Conservation (phyloP, 2,888 invertebrate genomes). For the Melinaea menophilus region DNA sequence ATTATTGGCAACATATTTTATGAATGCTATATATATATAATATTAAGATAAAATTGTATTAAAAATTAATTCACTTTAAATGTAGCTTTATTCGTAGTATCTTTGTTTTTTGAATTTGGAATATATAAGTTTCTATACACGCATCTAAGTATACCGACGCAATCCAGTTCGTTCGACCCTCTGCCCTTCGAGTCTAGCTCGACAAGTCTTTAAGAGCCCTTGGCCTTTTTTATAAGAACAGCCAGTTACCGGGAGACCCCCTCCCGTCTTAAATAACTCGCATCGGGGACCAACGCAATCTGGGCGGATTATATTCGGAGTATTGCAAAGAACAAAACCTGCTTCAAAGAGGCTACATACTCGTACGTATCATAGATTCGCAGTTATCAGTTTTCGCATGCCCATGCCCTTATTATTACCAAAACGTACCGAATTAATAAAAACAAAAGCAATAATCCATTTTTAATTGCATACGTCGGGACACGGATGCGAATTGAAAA, state of each 20-base stretch:
- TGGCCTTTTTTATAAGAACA: conserved; percentile 58
- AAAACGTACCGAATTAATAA: conserved; percentile 31
- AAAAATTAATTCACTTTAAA: too few relatives aligned
- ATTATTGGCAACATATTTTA: too few relatives aligned
- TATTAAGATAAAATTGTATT: too few relatives aligned
- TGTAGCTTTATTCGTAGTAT: too few relatives aligned
- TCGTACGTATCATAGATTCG: conserved; percentile 25
- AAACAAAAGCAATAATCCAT: conserved; percentile 39
- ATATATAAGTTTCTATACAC: conserved; percentile 26
- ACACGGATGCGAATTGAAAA: conserved; percentile 36
- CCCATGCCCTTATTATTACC: conserved; percentile 19
- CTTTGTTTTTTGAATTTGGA: conserved; percentile 15
- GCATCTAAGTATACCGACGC: conserved; percentile 21
- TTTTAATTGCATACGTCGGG: conserved; percentile 39
- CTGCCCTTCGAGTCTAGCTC: conserved; percentile 68
- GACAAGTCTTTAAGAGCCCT: conserved; percentile 62
- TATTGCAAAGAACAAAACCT: conserved; percentile 21
- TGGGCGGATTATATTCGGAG: conserved; percentile 24
- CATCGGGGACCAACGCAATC: conserved; percentile 19
- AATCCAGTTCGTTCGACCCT: conserved; percentile 66
- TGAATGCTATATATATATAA: too few relatives aligned
- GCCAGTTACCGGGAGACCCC: conserved; percentile 43
- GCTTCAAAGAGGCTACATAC: conserved; percentile 17
- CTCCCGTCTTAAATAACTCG: conserved; percentile 22
- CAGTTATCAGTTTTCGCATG: conserved; percentile 11